phyloP scores from a whole-genome alignment of 1,140 invertebrate genomes.

The Bombus confusus region DNA sequence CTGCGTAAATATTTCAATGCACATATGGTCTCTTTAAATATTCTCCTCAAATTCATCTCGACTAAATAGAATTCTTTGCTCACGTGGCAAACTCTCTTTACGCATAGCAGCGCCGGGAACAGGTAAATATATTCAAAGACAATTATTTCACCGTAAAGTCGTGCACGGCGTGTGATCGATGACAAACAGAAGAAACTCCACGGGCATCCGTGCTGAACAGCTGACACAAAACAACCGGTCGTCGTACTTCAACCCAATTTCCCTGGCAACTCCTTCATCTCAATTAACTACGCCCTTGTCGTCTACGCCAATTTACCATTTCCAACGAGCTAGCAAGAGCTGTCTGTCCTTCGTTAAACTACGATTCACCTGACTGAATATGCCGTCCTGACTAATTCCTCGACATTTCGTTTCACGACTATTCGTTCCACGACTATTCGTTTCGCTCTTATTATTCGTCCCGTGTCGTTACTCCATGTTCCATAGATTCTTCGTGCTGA shows the following conservation, averaged over 20 bases:
- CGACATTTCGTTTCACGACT: slow-evolving; percentile 18
- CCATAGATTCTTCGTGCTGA: slow-evolving; percentile 40
- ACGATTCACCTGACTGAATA: slow-evolving; percentile 63
- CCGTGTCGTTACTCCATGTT: neutral
- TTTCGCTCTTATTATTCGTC: neutral
- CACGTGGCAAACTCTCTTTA: rapidly evolving
- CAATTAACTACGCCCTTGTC: slow-evolving; percentile 58
- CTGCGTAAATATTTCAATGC: slow-evolving; percentile 22
- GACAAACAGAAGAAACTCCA: slow-evolving; percentile 16
- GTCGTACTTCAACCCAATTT: slow-evolving; percentile 52
- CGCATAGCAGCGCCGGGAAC: rapidly evolving
- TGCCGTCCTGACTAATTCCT: slow-evolving; percentile 48
- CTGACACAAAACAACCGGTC: slow-evolving; percentile 46
- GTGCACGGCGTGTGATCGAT: neutral
- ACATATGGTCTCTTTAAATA: neutral
- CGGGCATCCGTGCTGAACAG: slow-evolving; percentile 15
- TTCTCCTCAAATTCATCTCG: neutral
- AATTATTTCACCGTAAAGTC: neutral
- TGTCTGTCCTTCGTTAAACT: slow-evolving; percentile 60
- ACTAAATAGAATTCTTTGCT: neutral
- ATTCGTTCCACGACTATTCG: neutral
- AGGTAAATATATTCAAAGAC: neutral
- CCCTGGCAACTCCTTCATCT: slow-evolving; percentile 36
- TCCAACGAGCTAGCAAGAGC: slow-evolving; percentile 36
- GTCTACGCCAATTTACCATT: slow-evolving; percentile 61